Conservation (phyloP, 2,113 vertebrate genomes). For the Mastomys natalensis region DNA sequence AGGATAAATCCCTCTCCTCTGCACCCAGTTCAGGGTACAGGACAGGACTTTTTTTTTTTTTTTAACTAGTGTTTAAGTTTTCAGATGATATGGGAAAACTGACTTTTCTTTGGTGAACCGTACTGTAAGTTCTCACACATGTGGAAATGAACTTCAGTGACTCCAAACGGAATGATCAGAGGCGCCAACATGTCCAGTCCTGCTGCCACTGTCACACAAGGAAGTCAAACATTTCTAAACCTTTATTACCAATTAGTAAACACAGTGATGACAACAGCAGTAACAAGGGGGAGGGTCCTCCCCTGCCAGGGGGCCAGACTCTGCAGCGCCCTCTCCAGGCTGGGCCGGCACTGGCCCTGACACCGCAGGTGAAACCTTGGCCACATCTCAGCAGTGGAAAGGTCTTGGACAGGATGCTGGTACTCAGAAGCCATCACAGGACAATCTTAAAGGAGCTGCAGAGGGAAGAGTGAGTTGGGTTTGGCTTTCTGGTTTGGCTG, state of each 20-base stretch:
- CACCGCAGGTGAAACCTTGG: not conserved
- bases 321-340: slow-evolving; percentile 44
- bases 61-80: not conserved
- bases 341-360: slow-evolving; percentile 42
- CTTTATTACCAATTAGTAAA: slow-evolving; percentile 76
- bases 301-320: not conserved
- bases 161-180: not conserved
- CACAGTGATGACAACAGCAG: not conserved
- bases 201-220: not conserved
- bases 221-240: slow-evolving; percentile 48
- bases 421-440: slow-evolving; percentile 87
- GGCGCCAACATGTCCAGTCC: not conserved
- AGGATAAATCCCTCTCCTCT: not conserved
- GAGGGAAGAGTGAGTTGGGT: not conserved
- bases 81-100: not conserved
- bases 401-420: not conserved
- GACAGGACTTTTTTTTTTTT: not conserved
- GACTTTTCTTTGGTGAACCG: not conserved
- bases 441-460: slow-evolving; percentile 98
- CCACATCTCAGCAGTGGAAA: slow-evolving; percentile 30
- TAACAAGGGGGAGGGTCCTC: not conserved
- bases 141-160: not conserved
- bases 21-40: not conserved
- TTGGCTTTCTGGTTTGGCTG: not conserved
- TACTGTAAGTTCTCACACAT: not conserved